phyloP scores from a whole-genome alignment of 2,888 invertebrate species.

The Oasisia sp. region DNA sequence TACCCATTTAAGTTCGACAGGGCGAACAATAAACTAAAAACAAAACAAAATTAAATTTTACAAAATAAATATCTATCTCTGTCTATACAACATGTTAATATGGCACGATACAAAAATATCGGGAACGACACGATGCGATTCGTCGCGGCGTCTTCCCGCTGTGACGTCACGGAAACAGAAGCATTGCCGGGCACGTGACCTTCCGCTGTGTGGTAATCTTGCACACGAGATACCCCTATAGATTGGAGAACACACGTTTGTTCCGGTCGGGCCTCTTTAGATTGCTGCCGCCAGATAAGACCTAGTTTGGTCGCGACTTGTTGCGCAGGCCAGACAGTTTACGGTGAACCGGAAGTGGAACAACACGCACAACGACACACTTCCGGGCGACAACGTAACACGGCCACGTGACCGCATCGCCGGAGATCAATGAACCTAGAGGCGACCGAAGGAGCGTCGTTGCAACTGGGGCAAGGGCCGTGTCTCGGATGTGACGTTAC shows the following conservation, averaged over 20 bases:
- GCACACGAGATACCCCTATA: not conserved
- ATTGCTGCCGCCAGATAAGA: not conserved
- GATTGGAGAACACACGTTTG: not conserved
- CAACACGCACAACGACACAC: not conserved
- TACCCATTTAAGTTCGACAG: not conserved
- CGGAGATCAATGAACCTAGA: not conserved
- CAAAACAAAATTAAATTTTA: not conserved
- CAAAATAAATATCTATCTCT: constrained; percentile 17
- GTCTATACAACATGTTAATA: not conserved
- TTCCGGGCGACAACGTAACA: not conserved
- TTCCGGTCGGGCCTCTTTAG: not conserved
- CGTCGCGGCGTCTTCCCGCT: not conserved
- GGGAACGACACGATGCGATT: not conserved
- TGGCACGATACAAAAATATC: constrained; percentile 17
- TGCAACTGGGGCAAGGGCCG: not conserved
- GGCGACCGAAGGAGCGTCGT: not conserved
- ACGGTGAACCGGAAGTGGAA: not conserved
- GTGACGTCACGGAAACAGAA: not conserved
- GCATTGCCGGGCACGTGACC: not conserved
- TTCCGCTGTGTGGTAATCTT: not conserved
- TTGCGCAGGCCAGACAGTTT: not conserved
- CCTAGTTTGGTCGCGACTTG: not conserved
- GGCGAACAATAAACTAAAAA: constrained; percentile 11
- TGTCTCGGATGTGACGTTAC: not conserved
- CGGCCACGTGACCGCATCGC: not conserved